Base-by-base conservation (phyloP, 2,797 vertebrate species). In the Enteromius afrohamiltoni region DNA sequence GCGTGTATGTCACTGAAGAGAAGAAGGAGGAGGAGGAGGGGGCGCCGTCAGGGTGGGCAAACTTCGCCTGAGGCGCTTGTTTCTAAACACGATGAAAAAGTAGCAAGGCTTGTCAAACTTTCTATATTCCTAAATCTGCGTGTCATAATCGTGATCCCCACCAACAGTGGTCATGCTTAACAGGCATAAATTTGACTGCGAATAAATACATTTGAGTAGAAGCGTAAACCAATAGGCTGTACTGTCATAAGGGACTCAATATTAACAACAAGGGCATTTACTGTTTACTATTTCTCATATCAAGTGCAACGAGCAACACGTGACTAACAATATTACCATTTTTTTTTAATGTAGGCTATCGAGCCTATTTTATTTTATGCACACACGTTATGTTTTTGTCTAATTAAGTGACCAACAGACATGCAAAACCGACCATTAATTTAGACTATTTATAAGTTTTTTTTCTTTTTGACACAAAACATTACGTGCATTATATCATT, bases 11-110 rank as follows among this genome's bases (percentile, higher is more conserved):
- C 73, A 80, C 76, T 42, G 53, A 81, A 77, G 67, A 85, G 75
- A 74, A 81, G 71, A 13, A 29, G 11, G 51, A 84, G 78, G 60
- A 64, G 62, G 79, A 83, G 82, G 82, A 83, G 87, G 79, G 86
- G 55, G 87, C 62, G 85, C 67, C 49, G 79, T 86, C 87, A 91
- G 92, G 92, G 91, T 91, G 93, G 92, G 92, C 92, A 92, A 92
- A 93, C 91, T 92, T 91, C 92, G 90, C 91, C 84, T 91, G 91
- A 89, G 91, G 93, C 92, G 91, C 80, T 89, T 93, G 91, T 93
- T 94, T 93, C 91, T 86, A 89, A 93, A 94, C 91, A 93, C 91
- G 77, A 74, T 45, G 64, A 23, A 65, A 83, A 77, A 65, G 37
- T 49, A 9, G 34, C 23, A 26, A 82, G 64, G 64, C 64, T 73